phyloP scores from a whole-genome alignment of 2,888 invertebrate genomes.

The Mesorhabditis spiculigera region DNA sequence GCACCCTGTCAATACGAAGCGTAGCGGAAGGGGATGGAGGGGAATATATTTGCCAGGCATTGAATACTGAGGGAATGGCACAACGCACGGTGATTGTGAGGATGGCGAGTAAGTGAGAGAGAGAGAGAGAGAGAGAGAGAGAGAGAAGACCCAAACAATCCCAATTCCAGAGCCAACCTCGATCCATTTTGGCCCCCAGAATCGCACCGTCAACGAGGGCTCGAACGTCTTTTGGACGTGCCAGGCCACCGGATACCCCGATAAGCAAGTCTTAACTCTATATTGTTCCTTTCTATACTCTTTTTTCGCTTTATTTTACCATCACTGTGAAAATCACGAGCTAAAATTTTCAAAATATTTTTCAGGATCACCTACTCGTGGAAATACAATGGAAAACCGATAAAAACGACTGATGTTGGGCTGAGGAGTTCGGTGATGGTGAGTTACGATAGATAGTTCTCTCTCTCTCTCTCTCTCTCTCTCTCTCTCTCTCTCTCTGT shows the following conservation, averaged over 20 bases:
- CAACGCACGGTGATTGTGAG: slow-evolving; percentile 29
- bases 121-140: background rate
- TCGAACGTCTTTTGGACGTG: slow-evolving; percentile 52
- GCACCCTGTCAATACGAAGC: slow-evolving; percentile 21
- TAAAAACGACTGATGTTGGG: slow-evolving; percentile 43
- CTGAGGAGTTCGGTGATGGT: slow-evolving; percentile 44
- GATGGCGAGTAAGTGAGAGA: slow-evolving; percentile 39
- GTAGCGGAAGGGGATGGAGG: slow-evolving; percentile 25
- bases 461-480: slow-evolving; percentile 40
- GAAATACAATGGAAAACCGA: slow-evolving; percentile 39
- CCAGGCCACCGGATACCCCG: slow-evolving; percentile 46
- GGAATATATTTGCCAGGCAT: slow-evolving; percentile 46
- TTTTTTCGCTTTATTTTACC: no score
- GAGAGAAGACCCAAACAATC: no score
- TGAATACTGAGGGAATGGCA: slow-evolving; percentile 44
- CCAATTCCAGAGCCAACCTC: slow-evolving; percentile 27
- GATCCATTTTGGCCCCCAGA: slow-evolving; percentile 36
- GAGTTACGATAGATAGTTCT: slow-evolving; percentile 46
- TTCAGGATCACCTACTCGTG: slow-evolving; percentile 43
- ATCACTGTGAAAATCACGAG: no score
- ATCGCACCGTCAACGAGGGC: slow-evolving; percentile 52
- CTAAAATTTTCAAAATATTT: no score
- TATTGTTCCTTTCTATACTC: no score
- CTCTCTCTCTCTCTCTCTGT: no score
- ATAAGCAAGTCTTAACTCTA: slow-evolving; percentile 3